These are phyloP conservation scores for Ctenopoma multispine DNA, from an alignment of 2,797 vertebrate species.

Conservation along the genomic window DNA sequence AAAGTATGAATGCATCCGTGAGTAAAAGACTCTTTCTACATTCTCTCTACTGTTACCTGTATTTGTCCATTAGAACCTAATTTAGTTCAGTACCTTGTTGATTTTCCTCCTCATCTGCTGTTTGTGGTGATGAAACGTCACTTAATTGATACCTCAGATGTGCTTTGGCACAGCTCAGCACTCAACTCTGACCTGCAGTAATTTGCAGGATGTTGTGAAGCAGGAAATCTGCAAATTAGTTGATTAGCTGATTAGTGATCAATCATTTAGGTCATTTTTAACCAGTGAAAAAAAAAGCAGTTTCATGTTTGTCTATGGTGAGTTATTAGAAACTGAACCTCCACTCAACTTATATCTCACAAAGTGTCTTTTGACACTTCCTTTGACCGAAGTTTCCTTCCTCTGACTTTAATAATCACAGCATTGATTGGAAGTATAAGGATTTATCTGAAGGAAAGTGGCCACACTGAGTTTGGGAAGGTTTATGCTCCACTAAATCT, in stretches of 20 bases:
- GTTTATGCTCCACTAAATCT: background rate
- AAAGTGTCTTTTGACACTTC: too few relatives aligned
- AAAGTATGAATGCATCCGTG: too few relatives aligned
- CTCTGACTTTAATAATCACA: background rate
- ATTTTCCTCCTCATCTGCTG: background rate
- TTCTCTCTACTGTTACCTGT: too few relatives aligned
- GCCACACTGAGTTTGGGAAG: background rate
- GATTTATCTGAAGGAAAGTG: background rate
- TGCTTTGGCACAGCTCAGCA: slow-evolving; percentile 23
- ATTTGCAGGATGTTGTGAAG: background rate
- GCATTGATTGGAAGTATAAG: too few relatives aligned
- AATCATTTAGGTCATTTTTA: too few relatives aligned
- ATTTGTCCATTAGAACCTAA: background rate
- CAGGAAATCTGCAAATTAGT: background rate
- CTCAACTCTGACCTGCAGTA: background rate
- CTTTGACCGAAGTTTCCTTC: too few relatives aligned
- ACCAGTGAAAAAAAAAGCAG: too few relatives aligned
- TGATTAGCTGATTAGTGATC: background rate
- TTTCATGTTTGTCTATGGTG: too few relatives aligned
- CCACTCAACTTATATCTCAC: too few relatives aligned
- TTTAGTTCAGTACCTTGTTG: background rate
- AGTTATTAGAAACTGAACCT: too few relatives aligned
- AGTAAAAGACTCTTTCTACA: too few relatives aligned
- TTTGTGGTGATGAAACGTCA: accelerated
- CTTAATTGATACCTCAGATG: slow-evolving; percentile 12